These are phyloP conservation scores for Tetragnatha montana DNA, from an alignment of 2,888 invertebrate genomes.

Conservation along the genomic window DNA sequence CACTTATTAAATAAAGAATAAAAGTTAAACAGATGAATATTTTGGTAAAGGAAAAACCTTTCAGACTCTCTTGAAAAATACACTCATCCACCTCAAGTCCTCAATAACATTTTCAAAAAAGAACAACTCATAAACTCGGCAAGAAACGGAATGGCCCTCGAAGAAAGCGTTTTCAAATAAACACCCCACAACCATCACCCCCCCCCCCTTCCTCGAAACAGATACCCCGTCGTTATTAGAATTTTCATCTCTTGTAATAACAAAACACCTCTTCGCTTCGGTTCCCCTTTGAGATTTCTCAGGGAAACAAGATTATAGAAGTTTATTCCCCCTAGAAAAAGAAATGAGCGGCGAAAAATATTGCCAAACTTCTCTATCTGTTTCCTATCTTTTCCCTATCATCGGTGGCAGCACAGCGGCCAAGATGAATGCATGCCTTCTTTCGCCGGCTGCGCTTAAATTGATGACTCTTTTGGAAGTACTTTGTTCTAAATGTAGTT, in stretches of 20 bases:
- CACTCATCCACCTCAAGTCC: neutral
- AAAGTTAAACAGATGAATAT: neutral
- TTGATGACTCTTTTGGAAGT: conserved; percentile 53
- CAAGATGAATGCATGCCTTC: conserved; percentile 6
- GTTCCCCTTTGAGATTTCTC: neutral
- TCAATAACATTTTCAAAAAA: neutral
- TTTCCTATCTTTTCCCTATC: conserved; percentile 50
- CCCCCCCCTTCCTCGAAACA: conserved; percentile 1
- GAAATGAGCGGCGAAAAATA: conserved; percentile 31
- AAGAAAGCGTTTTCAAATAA: neutral
- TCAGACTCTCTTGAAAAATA: neutral
- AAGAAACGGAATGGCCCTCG: neutral
- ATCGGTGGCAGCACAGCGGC: conserved; percentile 20
- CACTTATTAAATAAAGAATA: too few species aligned
- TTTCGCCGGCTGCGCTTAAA: conserved; percentile 31
- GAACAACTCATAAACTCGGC: neutral
- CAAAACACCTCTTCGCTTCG: conserved; percentile 10
- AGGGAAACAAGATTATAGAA: conserved; percentile 30
- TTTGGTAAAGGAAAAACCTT: neutral
- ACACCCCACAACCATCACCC: neutral
- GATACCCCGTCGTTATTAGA: conserved; percentile 42
- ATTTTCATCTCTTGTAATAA: conserved; percentile 33
- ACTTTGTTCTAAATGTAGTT: conserved; percentile 48
- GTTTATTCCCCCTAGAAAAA: conserved; percentile 21
- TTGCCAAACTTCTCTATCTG: conserved; percentile 25